A percentile compares a stretch with the other conserved stretches of the same genome.
phyloP scores from a whole-genome alignment of 2,888 invertebrate species.

The Hesperia comma region DNA sequence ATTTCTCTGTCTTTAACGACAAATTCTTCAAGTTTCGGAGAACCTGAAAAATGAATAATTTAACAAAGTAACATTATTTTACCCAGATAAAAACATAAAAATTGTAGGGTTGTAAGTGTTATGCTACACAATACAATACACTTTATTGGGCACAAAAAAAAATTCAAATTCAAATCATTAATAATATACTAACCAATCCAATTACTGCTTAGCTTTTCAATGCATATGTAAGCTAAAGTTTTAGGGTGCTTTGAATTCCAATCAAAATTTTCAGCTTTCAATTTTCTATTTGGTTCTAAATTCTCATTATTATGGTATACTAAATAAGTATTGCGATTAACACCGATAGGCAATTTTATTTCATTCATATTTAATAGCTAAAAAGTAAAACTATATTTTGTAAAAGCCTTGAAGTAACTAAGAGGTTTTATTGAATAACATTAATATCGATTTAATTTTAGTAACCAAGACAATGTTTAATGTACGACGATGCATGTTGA shows the following conservation, averaged over 20 bases:
- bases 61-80: background rate
- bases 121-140: background rate
- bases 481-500: no score
- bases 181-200: slow-evolving; percentile 68
- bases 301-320: slow-evolving; percentile 68
- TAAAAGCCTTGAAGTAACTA: background rate
- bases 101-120: no score
- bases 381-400: background rate
- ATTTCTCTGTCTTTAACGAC: slow-evolving; percentile 71
- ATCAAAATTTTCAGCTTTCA: slow-evolving; percentile 79
- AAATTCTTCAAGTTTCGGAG: slow-evolving; percentile 65
- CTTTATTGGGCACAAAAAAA: no score
- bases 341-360: slow-evolving; percentile 66
- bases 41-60: slow-evolving; percentile 53
- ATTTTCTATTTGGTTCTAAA: slow-evolving; percentile 68
- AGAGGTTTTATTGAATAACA: slow-evolving; percentile 15
- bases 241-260: slow-evolving; percentile 80
- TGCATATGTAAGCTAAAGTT: slow-evolving; percentile 72
- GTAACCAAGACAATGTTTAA: background rate
- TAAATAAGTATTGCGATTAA: slow-evolving; percentile 68
- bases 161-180: no score
- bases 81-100: no score
- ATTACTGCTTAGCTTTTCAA: slow-evolving; percentile 74
- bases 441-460: background rate
- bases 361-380: slow-evolving; percentile 16